Conservation (phyloP, 2,888 invertebrate species). For the Acanthosepion esculentum region DNA sequence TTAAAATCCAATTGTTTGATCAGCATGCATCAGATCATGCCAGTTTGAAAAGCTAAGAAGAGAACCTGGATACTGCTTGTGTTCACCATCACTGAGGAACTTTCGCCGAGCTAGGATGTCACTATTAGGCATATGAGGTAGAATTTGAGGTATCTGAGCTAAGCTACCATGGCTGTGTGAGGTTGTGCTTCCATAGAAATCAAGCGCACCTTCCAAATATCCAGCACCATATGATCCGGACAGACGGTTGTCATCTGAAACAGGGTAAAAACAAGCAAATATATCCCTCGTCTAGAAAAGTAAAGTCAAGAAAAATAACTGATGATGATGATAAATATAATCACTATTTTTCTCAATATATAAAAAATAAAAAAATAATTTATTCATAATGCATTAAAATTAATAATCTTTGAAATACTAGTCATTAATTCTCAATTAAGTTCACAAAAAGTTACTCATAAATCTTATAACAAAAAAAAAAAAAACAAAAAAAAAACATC, state of each 20-base stretch:
- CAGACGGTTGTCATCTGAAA: slow-evolving; percentile 59
- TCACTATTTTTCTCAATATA: neutral
- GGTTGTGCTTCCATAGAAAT: slow-evolving; percentile 62
- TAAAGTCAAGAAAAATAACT: neutral
- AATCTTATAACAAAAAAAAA: neutral
- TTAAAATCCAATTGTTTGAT: slow-evolving; percentile 41
- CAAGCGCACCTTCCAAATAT: slow-evolving; percentile 62
- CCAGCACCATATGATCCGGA: slow-evolving; percentile 64
- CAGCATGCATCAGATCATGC: slow-evolving; percentile 43
- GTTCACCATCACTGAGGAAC: slow-evolving; percentile 58
- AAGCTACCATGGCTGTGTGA: slow-evolving; percentile 45
- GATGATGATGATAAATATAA: no score
- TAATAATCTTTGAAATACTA: neutral
- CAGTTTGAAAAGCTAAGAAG: slow-evolving; percentile 46
- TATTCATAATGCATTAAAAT: neutral
- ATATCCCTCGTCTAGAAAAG: neutral
- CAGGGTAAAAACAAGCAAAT: slow-evolving; percentile 23
- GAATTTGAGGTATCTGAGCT: slow-evolving; percentile 45
- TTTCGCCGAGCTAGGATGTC: slow-evolving; percentile 59
- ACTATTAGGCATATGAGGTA: slow-evolving; percentile 41
- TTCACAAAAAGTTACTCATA: neutral
- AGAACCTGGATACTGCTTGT: slow-evolving; percentile 53
- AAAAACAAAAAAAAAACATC: neutral
- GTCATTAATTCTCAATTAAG: neutral
- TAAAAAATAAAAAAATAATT: neutral